phyloP scores from a whole-genome alignment of 2,113 vertebrate species.

The Hydropotes inermis region DNA sequence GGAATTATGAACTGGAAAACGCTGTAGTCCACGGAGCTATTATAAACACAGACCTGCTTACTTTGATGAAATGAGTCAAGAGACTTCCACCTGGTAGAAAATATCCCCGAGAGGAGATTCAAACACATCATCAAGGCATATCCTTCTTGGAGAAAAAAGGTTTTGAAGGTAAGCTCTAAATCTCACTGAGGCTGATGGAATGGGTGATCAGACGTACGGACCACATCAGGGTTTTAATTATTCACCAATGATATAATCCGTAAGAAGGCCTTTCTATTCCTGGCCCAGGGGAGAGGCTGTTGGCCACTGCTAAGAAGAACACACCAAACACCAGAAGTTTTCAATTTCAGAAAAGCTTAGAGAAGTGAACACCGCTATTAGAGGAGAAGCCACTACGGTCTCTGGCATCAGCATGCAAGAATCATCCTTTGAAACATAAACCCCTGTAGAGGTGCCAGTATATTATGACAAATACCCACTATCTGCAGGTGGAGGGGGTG shows the following conservation, averaged over 20 bases:
- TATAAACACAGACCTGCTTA: not conserved
- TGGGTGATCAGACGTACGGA: not conserved
- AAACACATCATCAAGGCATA: not conserved
- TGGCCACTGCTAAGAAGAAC: not conserved
- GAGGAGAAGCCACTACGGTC: not conserved
- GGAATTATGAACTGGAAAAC: accelerated
- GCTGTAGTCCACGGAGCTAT: not conserved
- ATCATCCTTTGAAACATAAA: not conserved
- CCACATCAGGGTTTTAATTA: not conserved
- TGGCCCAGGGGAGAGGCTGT: not conserved
- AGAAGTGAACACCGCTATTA: accelerated
- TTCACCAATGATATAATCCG: not conserved
- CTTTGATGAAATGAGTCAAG: not conserved
- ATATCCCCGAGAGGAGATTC: not conserved
- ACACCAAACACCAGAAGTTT: not conserved
- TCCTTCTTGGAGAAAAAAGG: too few relatives aligned
- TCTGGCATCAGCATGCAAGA: not conserved
- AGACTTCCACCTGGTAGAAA: not conserved
- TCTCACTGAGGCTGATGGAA: not conserved
- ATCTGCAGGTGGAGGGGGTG: not conserved
- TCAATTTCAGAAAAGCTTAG: not conserved
- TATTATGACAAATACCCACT: not conserved
- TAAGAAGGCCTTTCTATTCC: not conserved
- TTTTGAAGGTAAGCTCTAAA: not conserved
- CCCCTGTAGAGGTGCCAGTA: not conserved